Percentiles rank a stretch among this genome's conserved stretches.
phyloP scores from a whole-genome alignment of 92 coral and sea anemone genomes.

The Paramuricea clavata region DNA sequence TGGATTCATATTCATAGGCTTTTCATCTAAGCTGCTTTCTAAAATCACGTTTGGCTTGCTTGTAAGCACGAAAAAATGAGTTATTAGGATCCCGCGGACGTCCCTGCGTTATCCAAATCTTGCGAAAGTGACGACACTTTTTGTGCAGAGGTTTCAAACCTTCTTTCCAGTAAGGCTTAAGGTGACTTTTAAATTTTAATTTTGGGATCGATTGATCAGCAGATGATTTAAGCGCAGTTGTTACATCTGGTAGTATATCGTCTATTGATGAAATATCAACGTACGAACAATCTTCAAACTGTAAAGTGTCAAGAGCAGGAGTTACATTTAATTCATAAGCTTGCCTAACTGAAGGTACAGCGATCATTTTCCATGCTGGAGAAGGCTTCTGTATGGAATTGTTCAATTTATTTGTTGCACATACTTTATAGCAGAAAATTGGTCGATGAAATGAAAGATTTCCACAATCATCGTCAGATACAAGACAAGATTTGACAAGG shows the following conservation, averaged over 20 bases:
- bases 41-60: background rate
- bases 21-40: background rate
- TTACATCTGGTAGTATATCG: background rate
- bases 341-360: background rate
- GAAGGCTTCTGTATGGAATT: background rate
- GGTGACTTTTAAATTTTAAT: background rate
- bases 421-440: background rate
- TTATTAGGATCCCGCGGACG: background rate
- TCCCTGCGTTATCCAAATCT: background rate
- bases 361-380: background rate
- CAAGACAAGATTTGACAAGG: background rate
- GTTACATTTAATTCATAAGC: background rate
- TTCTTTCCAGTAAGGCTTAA: conserved; percentile 12
- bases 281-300: background rate
- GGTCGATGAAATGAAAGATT: background rate
- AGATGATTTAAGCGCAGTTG: background rate
- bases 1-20: background rate
- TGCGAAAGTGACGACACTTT: background rate
- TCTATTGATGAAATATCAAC: background rate
- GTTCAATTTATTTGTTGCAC: background rate
- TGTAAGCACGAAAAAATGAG: background rate
- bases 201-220: background rate
- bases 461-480: background rate
- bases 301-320: background rate
- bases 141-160: background rate